Conservation (phyloP, 1,140 invertebrate species). For the Pissodes strobi region DNA sequence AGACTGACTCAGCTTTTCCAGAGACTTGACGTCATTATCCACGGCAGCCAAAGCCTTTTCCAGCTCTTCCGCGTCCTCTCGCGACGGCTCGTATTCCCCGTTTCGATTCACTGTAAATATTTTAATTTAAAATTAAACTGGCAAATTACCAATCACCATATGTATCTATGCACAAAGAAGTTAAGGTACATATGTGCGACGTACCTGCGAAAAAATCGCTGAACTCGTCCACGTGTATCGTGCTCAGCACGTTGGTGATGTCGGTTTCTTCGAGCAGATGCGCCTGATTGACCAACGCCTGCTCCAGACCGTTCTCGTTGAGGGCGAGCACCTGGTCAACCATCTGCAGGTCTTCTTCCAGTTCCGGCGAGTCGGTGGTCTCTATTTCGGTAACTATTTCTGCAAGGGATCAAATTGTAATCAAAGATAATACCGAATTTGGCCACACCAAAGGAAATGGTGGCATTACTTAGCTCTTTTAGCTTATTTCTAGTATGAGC, state of each 20-base stretch:
- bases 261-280: conserved; percentile 79
- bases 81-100: conserved; percentile 70
- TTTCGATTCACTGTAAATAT: conserved; percentile 68
- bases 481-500: too few relatives aligned
- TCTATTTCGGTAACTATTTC: conserved; percentile 12
- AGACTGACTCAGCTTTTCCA: conserved; percentile 71
- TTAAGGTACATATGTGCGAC: neutral
- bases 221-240: conserved; percentile 88
- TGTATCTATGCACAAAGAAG: conserved; percentile 1
- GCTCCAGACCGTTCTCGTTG: conserved; percentile 51
- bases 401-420: too few relatives aligned
- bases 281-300: conserved; percentile 50
- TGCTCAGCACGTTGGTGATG: conserved; percentile 85
- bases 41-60: conserved; percentile 82
- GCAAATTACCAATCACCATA: conserved; percentile 28
- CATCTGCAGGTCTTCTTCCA: conserved; percentile 52
- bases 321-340: conserved; percentile 53
- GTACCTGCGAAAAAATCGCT: conserved; percentile 83
- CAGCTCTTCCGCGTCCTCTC: conserved; percentile 82
- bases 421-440: too few relatives aligned
- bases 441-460: too few relatives aligned
- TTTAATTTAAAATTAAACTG: neutral
- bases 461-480: too few relatives aligned
- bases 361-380: conserved; percentile 41
- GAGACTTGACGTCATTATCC: conserved; percentile 74